A percentile compares a stretch with the other conserved stretches of the same genome.
These are phyloP conservation scores for Sebastes miniatus DNA, from an alignment of 2,797 vertebrate genomes.

Conservation along the genomic window DNA sequence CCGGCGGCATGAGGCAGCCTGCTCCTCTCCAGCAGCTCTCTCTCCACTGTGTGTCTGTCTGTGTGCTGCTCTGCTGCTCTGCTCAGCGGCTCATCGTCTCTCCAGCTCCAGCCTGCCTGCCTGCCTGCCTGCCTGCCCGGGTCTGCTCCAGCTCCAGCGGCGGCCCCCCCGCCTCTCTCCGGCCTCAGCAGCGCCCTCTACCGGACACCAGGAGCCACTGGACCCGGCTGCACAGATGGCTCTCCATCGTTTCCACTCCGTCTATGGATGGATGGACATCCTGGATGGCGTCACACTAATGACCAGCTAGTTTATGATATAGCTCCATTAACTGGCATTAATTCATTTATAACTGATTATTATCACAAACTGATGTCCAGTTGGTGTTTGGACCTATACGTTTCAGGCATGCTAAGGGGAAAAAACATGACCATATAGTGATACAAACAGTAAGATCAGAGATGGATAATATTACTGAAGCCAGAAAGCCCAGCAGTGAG, in stretches of 20 bases:
- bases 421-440: no score
- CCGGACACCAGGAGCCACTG: not conserved
- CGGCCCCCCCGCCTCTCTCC: not conserved
- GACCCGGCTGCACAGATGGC: no score
- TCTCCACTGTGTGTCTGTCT: slow-evolving; percentile 12
- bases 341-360: no score
- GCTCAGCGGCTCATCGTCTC: not conserved
- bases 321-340: no score
- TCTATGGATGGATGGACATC: no score
- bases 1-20: slow-evolving; percentile 35
- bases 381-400: no score
- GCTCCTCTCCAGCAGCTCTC: slow-evolving; percentile 20
- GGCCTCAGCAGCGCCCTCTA: slow-evolving; percentile 36
- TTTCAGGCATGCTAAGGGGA: no score
- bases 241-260: no score
- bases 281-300: no score
- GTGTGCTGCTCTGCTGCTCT: not conserved
- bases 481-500: no score
- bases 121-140: not conserved
- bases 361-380: no score
- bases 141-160: not conserved
- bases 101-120: slow-evolving; percentile 7
- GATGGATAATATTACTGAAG: not conserved
- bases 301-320: no score
- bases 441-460: not conserved